phyloP scores from a whole-genome alignment of 2,113 vertebrate species.

The Etheostoma cragini region DNA sequence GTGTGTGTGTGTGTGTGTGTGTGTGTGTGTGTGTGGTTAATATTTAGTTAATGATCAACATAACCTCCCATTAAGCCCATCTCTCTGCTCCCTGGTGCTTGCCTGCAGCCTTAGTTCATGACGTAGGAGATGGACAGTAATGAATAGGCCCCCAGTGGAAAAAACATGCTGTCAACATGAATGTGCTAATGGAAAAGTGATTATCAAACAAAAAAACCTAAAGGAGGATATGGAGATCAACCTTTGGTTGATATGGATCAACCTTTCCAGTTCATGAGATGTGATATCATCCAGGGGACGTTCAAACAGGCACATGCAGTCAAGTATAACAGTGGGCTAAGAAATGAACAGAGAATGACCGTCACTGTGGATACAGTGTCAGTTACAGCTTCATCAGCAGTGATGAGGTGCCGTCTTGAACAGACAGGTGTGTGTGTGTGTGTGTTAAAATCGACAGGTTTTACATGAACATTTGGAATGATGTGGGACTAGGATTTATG shows the following conservation, averaged over 20 bases:
- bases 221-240: neutral
- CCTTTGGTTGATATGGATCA: constrained; percentile 5
- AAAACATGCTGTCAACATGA: constrained; percentile 51
- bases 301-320: constrained; percentile 1
- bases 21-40: constrained; percentile 50
- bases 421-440: constrained; percentile 10
- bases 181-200: constrained; percentile 61
- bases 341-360: neutral
- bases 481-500: neutral
- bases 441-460: neutral
- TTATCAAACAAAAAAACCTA: constrained; percentile 26
- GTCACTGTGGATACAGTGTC: constrained; percentile 2
- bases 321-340: neutral
- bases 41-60: constrained; percentile 80
- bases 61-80: constrained; percentile 68
- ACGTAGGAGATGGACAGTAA: constrained; percentile 65
- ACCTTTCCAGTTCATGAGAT: neutral
- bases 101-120: constrained; percentile 57
- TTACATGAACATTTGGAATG: neutral
- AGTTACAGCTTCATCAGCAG: constrained; percentile 19
- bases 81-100: constrained; percentile 43
- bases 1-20: constrained; percentile 31
- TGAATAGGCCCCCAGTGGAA: constrained; percentile 68
- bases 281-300: neutral
- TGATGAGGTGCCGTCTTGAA: neutral